These are phyloP conservation scores for Cremastobaeus sp. DNA, from an alignment of 2,888 invertebrate species.

Conservation along the genomic window DNA sequence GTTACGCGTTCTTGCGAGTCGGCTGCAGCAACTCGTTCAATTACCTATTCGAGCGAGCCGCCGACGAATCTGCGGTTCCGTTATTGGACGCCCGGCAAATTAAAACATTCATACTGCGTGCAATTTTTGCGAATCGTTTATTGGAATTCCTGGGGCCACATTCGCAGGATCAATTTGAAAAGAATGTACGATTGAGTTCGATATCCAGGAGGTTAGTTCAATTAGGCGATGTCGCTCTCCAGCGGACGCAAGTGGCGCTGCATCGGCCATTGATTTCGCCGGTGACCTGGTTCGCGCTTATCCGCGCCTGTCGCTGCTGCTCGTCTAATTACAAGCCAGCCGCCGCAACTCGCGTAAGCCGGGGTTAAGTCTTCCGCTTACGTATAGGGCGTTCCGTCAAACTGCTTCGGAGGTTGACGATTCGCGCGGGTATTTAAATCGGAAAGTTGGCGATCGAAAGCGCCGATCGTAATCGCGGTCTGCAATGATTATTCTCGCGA, in stretches of 20 bases:
- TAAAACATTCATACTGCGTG: constrained; percentile 8
- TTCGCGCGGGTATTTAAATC: too few relatives aligned
- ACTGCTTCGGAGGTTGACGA: too few relatives aligned
- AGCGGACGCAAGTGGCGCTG: too few relatives aligned
- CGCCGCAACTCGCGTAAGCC: constrained; percentile 68
- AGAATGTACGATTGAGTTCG: constrained; percentile 19
- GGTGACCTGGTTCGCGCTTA: constrained; percentile 30
- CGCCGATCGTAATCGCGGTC: too few relatives aligned
- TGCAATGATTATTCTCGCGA: too few relatives aligned
- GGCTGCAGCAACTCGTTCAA: constrained; percentile 21
- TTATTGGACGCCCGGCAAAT: constrained; percentile 25
- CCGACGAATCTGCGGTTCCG: constrained; percentile 8
- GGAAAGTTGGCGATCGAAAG: too few relatives aligned
- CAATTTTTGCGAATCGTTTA: constrained; percentile 25
- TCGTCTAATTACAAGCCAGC: constrained; percentile 72
- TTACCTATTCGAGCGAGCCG: constrained; percentile 23
- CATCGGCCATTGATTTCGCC: too few relatives aligned
- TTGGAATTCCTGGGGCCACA: constrained; percentile 24
- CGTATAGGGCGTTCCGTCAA: constrained; percentile 64
- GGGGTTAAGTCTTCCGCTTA: constrained; percentile 63
- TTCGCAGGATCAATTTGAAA: constrained; percentile 27
- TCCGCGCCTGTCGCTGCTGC: constrained; percentile 57
- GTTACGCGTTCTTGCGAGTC: constrained; percentile 28
- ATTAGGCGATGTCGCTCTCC: too few relatives aligned
- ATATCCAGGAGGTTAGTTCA: too few relatives aligned